phyloP scores from a whole-genome alignment of 2,113 vertebrate genomes.

The Chelonoidis abingdonii region DNA sequence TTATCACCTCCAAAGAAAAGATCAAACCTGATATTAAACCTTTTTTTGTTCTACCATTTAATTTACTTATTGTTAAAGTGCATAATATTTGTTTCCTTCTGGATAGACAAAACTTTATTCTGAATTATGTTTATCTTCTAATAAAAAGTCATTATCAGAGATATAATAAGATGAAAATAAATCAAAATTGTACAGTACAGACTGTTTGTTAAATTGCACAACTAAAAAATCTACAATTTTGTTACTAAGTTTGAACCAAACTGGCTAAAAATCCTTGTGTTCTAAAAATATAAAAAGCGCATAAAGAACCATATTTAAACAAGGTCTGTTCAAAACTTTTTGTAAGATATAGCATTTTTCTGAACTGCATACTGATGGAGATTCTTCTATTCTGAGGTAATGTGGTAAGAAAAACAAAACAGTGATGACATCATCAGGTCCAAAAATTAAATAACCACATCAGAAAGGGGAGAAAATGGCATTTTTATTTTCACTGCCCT shows the following conservation, averaged over 20 bases:
- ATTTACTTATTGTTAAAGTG: constrained; percentile 62
- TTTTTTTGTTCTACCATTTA: constrained; percentile 51
- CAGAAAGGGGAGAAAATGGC: constrained; percentile 1
- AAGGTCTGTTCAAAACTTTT: no score
- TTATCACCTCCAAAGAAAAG: constrained; percentile 54
- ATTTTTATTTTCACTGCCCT: constrained; percentile 21
- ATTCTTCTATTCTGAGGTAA: neutral
- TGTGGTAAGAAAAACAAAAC: neutral
- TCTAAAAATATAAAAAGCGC: neutral
- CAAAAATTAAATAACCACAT: neutral
- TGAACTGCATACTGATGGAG: neutral
- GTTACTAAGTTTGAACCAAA: neutral
- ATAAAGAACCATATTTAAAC: neutral
- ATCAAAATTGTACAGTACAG: neutral
- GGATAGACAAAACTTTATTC: neutral
- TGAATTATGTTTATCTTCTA: neutral
- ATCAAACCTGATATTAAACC: constrained; percentile 53
- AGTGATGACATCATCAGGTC: neutral
- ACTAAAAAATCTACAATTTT: neutral
- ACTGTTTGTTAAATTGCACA: neutral
- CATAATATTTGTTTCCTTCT: constrained; percentile 41
- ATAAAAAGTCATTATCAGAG: neutral
- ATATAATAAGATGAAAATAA: neutral
- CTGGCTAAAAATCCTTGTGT: neutral
- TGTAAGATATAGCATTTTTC: neutral